phyloP scores from a whole-genome alignment of 2,888 invertebrate species.

The Lysandra coridon region DNA sequence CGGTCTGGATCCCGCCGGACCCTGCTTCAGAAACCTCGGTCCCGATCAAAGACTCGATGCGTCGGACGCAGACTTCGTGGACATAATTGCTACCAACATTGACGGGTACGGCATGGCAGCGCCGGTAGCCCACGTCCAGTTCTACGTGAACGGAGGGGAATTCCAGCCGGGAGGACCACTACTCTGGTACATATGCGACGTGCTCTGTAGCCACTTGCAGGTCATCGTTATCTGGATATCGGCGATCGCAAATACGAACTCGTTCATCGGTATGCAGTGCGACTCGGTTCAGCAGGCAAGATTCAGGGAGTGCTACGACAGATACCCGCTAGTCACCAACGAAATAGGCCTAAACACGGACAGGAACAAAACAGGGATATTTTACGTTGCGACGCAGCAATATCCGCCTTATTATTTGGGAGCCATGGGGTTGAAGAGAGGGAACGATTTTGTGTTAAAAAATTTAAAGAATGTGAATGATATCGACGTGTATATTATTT shows the following conservation, averaged over 20 bases:
- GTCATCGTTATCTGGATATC: constrained; percentile 46
- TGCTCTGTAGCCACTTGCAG: constrained; percentile 47
- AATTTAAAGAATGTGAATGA: constrained; percentile 14
- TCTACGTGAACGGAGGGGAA: constrained; percentile 68
- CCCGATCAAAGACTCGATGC: constrained; percentile 59
- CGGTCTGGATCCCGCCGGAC: constrained; percentile 62
- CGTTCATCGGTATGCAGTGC: constrained; percentile 48
- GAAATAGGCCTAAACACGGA: constrained; percentile 46
- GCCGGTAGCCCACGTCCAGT: constrained; percentile 62
- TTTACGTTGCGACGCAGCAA: constrained; percentile 48
- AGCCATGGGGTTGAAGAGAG: constrained; percentile 54
- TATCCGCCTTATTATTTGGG: constrained; percentile 60
- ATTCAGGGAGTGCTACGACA: constrained; percentile 45
- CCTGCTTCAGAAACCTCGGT: constrained; percentile 60
- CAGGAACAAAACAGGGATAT: constrained; percentile 49
- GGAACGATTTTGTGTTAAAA: constrained; percentile 48
- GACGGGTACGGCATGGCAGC: constrained; percentile 64
- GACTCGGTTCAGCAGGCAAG: constrained; percentile 51
- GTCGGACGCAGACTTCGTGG: constrained; percentile 63
- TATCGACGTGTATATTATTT: constrained; percentile 14
- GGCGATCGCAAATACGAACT: constrained; percentile 43
- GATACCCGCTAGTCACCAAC: constrained; percentile 45
- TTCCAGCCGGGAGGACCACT: constrained; percentile 46
- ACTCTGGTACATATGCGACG: constrained; percentile 43
- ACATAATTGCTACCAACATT: constrained; percentile 58